Conservation (phyloP, 2,888 invertebrate species). For the Aquatica leii region DNA sequence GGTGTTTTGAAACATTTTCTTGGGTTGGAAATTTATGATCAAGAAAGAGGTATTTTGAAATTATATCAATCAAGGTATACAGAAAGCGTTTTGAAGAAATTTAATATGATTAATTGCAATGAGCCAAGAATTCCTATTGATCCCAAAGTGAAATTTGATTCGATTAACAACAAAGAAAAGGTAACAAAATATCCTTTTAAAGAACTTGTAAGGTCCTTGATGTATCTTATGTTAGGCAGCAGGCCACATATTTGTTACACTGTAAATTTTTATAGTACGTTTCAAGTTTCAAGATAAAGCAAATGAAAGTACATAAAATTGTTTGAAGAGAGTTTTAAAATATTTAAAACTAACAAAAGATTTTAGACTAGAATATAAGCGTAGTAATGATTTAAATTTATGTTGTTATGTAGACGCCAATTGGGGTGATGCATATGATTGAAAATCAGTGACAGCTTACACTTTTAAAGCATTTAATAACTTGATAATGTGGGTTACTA, state of each 20-base stretch:
- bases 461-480: conserved; percentile 22
- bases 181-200: not conserved
- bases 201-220: not conserved
- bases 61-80: not conserved
- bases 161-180: not conserved
- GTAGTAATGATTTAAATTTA: not conserved
- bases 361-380: not conserved
- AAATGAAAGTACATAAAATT: not conserved
- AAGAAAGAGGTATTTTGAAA: not conserved
- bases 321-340: not conserved
- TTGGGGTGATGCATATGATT: conserved; percentile 32
- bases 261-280: not conserved
- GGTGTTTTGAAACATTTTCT: not conserved
- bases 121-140: too few species aligned
- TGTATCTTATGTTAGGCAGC: not conserved
- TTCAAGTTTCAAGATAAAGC: not conserved
- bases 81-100: not conserved
- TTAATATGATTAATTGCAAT: not conserved
- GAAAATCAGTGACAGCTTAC: conserved; percentile 26
- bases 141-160: not conserved
- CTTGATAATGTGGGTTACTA: conserved; percentile 11
- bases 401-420: conserved; percentile 28
- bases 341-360: not conserved
- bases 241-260: not conserved
- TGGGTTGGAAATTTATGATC: not conserved